A percentile compares a stretch with the other conserved stretches of the same genome.
These are phyloP conservation scores for Rhinichthys osculus DNA, from an alignment of 2,797 vertebrate species.

Conservation along the genomic window DNA sequence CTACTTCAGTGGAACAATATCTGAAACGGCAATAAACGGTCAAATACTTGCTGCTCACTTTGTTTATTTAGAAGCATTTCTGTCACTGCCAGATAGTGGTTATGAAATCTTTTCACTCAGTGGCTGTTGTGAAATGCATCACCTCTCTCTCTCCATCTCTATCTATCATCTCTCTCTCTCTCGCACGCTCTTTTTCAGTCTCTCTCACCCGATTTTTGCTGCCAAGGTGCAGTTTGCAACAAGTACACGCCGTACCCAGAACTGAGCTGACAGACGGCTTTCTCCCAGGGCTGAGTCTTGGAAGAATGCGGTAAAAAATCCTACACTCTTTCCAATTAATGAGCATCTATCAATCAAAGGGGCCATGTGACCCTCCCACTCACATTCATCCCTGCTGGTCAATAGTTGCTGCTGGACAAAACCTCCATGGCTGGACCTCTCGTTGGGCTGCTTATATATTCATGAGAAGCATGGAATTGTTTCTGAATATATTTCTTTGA, in stretches of 20 bases:
- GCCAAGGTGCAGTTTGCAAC: conserved; percentile 63
- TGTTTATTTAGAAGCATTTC: conserved; percentile 59
- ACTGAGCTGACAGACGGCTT: conserved; percentile 40
- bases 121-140: conserved; percentile 72
- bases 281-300: conserved; percentile 68
- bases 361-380: conserved; percentile 35
- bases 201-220: conserved; percentile 48
- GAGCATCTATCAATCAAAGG: conserved; percentile 68
- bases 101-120: conserved; percentile 73
- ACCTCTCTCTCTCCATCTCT: conserved; percentile 57
- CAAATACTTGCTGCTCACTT: conserved; percentile 17
- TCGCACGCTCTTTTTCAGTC: conserved; percentile 21
- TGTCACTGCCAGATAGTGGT: conserved; percentile 68
- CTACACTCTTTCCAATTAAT: conserved; percentile 65
- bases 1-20: conserved; percentile 15
- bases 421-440: conserved; percentile 25
- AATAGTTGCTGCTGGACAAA: conserved; percentile 51
- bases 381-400: conserved; percentile 57
- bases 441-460: conserved; percentile 30
- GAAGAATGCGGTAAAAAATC: conserved; percentile 74
- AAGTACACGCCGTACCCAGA: conserved; percentile 62
- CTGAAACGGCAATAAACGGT: background rate
- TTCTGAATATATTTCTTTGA: background rate
- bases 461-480: conserved; percentile 34
- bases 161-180: conserved; percentile 50